These are phyloP conservation scores for Prunella fulvescens DNA, from an alignment of 2,113 vertebrate genomes.

Conservation along the genomic window DNA sequence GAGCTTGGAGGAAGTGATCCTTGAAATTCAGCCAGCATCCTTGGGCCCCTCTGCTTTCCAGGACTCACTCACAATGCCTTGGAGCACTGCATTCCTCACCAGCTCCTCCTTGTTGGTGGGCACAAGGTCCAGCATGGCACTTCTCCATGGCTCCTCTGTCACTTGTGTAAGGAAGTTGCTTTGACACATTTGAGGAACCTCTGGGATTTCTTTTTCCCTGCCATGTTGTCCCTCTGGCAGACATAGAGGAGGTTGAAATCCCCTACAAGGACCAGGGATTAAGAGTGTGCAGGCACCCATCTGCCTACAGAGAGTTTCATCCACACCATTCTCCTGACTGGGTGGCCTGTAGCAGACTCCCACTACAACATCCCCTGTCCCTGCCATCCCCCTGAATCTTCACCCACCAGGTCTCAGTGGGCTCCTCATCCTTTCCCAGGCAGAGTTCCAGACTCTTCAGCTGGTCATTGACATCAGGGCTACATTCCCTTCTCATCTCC, in stretches of 20 bases:
- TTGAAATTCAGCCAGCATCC: background rate
- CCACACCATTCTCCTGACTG: no score
- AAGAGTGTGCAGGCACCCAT: background rate
- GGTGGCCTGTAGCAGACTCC: background rate
- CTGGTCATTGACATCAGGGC: background rate
- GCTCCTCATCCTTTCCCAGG: background rate
- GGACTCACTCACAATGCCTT: background rate
- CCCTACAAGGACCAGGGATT: background rate
- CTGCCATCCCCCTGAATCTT: background rate
- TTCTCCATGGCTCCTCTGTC: no score
- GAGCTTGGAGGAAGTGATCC: background rate
- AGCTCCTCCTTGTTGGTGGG: background rate
- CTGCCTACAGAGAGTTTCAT: background rate
- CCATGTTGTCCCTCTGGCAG: accelerated
- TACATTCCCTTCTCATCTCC: accelerated
- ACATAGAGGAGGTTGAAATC: accelerated
- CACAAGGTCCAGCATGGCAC: background rate
- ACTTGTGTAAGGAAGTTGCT: background rate
- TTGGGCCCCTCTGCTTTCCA: background rate
- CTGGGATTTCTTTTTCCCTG: background rate
- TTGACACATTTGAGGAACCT: background rate
- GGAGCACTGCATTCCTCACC: background rate
- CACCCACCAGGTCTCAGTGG: background rate
- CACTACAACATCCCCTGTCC: no score
- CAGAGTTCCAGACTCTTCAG: background rate